phyloP scores from a whole-genome alignment of 2,797 vertebrate genomes.

The Artibeus jamaicensis region DNA sequence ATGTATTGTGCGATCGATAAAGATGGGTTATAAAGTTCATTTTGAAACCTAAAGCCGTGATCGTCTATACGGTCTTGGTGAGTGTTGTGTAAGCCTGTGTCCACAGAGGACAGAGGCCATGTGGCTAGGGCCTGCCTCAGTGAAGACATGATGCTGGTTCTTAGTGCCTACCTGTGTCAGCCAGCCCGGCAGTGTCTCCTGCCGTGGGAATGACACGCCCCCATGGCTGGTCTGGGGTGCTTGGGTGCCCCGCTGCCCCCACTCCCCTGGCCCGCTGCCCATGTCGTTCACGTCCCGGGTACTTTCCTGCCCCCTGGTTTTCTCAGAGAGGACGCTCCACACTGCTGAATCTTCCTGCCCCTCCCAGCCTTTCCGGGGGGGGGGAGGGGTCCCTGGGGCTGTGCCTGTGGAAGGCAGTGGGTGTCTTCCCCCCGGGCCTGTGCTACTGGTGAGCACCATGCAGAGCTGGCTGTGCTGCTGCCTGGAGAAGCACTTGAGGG shows the following conservation, averaged over 20 bases:
- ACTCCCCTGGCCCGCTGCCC: rapidly evolving
- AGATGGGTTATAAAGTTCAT: rapidly evolving
- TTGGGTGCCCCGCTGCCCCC: neutral
- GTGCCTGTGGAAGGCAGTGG: neutral
- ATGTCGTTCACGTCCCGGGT: neutral
- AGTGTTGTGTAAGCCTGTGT: neutral
- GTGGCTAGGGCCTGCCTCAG: rapidly evolving
- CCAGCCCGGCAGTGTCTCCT: neutral
- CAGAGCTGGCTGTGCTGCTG: neutral
- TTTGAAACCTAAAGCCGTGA: too few species aligned
- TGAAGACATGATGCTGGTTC: too few species aligned
- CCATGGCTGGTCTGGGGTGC: neutral
- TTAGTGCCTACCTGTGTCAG: too few species aligned
- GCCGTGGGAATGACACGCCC: rapidly evolving
- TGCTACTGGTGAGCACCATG: neutral
- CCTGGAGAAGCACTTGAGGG: neutral
- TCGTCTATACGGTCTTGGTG: neutral
- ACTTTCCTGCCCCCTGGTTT: neutral
- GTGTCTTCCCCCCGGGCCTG: neutral
- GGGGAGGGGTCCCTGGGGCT: neutral
- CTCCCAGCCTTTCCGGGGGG: neutral
- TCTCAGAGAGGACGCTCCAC: neutral
- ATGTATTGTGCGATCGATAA: rapidly evolving
- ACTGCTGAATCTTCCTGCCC: neutral
- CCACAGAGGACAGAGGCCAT: neutral